A percentile compares a stretch with the other conserved stretches of the same genome.
Evolutionary conservation across 1,140 invertebrate species (phyloP).

Genomic region (Dryas iulia): DNA sequence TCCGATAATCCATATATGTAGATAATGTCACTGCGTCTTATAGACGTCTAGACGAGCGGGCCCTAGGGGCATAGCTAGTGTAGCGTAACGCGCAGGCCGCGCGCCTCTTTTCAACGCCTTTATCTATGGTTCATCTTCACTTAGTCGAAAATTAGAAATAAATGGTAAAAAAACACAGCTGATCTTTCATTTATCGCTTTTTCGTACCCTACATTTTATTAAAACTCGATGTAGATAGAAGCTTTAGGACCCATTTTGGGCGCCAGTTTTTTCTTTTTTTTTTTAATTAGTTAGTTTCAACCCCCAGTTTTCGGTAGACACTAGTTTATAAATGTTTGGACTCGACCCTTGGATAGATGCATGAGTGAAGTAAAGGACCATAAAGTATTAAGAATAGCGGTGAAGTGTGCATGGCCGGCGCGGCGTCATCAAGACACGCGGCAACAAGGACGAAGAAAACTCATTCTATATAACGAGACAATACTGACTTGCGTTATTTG

Average conservation of each 20-base stretch:
- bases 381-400: constrained; percentile 36
- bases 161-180: constrained; percentile 76
- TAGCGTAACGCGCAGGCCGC: constrained; percentile 55
- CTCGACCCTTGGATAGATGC: constrained; percentile 53
- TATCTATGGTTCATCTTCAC: constrained; percentile 73
- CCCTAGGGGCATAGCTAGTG: constrained; percentile 50
- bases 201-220: constrained; percentile 59
- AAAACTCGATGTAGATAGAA: constrained; percentile 50
- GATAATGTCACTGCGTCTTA: constrained; percentile 40
- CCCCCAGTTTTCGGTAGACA: constrained; percentile 45
- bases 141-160: constrained; percentile 75
- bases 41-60: constrained; percentile 26
- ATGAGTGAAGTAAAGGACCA: constrained; percentile 49
- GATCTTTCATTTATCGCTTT: constrained; percentile 78
- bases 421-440: constrained; percentile 34
- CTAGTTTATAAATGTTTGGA: constrained; percentile 42
- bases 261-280: constrained; percentile 53
- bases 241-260: constrained; percentile 59
- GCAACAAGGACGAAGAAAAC: constrained; percentile 45
- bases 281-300: constrained; percentile 49
- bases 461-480: constrained; percentile 41
- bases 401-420: constrained; percentile 57
- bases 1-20: constrained; percentile 39
- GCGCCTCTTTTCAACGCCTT: constrained; percentile 66
- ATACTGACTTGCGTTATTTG: constrained; percentile 40